Evolutionary conservation across 2,888 invertebrate genomes (phyloP).

Genomic region (Dascillus cervinus): DNA sequence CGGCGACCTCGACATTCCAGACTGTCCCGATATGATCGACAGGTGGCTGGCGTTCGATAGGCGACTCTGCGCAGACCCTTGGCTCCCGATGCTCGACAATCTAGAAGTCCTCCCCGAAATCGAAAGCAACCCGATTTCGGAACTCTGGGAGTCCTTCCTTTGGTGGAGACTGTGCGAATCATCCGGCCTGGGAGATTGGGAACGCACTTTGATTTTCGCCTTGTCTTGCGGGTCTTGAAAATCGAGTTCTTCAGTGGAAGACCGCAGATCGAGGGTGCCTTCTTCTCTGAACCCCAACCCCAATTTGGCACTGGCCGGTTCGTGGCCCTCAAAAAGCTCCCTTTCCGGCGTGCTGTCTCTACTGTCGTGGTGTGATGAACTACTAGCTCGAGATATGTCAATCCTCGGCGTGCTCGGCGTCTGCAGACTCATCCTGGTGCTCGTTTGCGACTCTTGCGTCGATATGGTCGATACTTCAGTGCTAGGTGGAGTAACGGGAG

Average conservation of each 20-base stretch:
- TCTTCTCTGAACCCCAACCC: slow-evolving; percentile 47
- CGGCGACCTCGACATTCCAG: slow-evolving; percentile 53
- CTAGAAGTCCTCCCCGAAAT: slow-evolving; percentile 76
- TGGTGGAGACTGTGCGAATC: slow-evolving; percentile 34
- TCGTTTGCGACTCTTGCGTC: slow-evolving; percentile 20
- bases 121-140: slow-evolving; percentile 66
- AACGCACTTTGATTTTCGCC: slow-evolving; percentile 31
- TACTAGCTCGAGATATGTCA: slow-evolving; percentile 83
- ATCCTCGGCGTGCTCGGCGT: slow-evolving; percentile 76
- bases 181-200: slow-evolving; percentile 34
- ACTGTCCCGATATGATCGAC: slow-evolving; percentile 50
- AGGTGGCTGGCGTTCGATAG: slow-evolving; percentile 49
- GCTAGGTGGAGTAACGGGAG: slow-evolving; percentile 29
- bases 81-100: slow-evolving; percentile 74
- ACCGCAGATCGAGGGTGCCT: slow-evolving; percentile 76
- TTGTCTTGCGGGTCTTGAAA: slow-evolving; percentile 57
- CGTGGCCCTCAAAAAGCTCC: slow-evolving; percentile 50
- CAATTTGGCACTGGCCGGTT: slow-evolving; percentile 35
- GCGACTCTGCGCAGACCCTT: slow-evolving; percentile 48
- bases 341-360: slow-evolving; percentile 79
- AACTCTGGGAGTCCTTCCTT: slow-evolving; percentile 51
- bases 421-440: slow-evolving; percentile 38
- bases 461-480: slow-evolving; percentile 27
- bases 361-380: slow-evolving; percentile 81
- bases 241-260: slow-evolving; percentile 82